A percentile compares a stretch with the other conserved stretches of the same genome.
These are phyloP conservation scores for Cephus pulcher DNA, from an alignment of 2,888 invertebrate genomes.

Conservation along the genomic window DNA sequence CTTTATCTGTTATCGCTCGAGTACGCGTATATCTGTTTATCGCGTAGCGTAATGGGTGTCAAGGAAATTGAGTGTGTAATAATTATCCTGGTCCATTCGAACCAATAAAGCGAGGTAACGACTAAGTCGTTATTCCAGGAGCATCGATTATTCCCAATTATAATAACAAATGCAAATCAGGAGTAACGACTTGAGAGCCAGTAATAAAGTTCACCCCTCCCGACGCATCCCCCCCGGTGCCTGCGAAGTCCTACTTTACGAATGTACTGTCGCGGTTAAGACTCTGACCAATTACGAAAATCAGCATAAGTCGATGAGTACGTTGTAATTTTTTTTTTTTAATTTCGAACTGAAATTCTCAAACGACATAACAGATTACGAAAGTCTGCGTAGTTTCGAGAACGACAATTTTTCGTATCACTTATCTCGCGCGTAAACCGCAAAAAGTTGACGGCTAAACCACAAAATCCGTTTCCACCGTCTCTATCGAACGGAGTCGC, in stretches of 20 bases:
- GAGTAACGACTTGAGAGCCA: slow-evolving; percentile 57
- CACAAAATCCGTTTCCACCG: not conserved
- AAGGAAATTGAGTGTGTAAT: not conserved
- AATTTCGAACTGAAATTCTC: not conserved
- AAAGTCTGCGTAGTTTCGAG: not conserved
- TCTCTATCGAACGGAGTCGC: not conserved
- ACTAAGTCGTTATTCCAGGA: slow-evolving; percentile 12
- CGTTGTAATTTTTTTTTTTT: not conserved
- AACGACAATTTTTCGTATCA: not conserved
- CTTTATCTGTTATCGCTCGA: not conserved
- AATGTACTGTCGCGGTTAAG: not conserved
- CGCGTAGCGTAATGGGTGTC: not conserved
- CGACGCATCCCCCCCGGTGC: slow-evolving; percentile 25
- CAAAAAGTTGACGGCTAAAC: not conserved
- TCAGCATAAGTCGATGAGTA: not conserved
- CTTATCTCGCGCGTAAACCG: not conserved
- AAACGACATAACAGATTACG: not conserved
- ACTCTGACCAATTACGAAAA: not conserved
- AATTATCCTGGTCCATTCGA: slow-evolving; percentile 1
- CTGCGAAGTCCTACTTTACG: not conserved
- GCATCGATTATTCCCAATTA: slow-evolving; percentile 65
- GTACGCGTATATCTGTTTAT: not conserved
- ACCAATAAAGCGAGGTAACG: slow-evolving; percentile 2
- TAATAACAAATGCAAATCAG: slow-evolving; percentile 65
- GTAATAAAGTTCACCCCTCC: slow-evolving; percentile 56